phyloP scores from a whole-genome alignment of 2,888 invertebrate species.

The Tenthredo amoena region DNA sequence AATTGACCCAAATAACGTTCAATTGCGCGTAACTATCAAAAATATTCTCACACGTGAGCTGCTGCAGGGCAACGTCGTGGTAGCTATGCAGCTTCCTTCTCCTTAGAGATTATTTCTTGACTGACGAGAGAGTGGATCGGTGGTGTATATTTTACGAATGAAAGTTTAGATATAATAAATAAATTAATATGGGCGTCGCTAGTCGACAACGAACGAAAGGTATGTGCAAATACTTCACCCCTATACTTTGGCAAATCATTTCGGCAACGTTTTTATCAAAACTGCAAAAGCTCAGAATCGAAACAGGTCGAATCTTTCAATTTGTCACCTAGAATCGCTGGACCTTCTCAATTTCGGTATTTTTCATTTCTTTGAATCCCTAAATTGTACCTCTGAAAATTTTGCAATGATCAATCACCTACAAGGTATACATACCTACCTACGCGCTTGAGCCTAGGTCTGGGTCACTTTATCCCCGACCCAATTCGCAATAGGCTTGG shows the following conservation, averaged over 20 bases:
- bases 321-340: background rate
- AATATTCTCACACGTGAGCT: constrained; percentile 48
- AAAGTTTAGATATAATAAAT: background rate
- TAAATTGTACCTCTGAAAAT: no score
- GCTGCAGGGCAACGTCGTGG: constrained; percentile 8
- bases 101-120: constrained; percentile 28
- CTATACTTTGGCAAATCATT: background rate
- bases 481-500: constrained; percentile 33
- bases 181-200: constrained; percentile 2
- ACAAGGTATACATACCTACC: background rate
- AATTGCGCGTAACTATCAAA: constrained; percentile 47
- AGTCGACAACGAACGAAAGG: constrained; percentile 27
- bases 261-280: background rate
- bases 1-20: constrained; percentile 52
- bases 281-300: no score
- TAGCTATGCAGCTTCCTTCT: constrained; percentile 31
- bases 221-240: background rate
- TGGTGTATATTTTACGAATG: background rate
- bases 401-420: background rate
- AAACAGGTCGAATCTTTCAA: background rate
- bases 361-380: background rate
- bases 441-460: constrained; percentile 29
- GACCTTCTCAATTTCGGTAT: background rate
- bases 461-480: constrained; percentile 34
- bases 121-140: constrained; percentile 31